phyloP scores from a whole-genome alignment of 1,140 invertebrate species.

The Caenorhabditis latens region DNA sequence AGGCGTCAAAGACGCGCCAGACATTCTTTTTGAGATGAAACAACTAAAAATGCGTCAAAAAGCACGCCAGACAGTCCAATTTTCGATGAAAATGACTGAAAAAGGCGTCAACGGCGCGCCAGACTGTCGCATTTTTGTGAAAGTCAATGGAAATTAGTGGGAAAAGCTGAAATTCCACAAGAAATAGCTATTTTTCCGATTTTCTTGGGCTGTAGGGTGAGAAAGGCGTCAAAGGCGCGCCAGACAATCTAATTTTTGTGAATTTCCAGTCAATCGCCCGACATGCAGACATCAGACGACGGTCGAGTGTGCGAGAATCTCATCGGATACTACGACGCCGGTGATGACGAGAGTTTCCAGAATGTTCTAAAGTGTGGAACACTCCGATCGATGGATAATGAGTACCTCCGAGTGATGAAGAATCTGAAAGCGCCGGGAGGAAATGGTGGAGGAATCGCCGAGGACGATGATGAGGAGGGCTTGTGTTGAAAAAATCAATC shows the following conservation, averaged over 20 bases:
- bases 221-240: no score
- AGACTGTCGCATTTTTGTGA: no score
- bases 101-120: no score
- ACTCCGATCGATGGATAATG: constrained; percentile 67
- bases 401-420: constrained; percentile 64
- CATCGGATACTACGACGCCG: constrained; percentile 44
- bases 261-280: constrained; percentile 43
- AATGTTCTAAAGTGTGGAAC: constrained; percentile 59
- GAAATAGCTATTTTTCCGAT: no score
- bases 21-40: neutral
- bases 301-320: constrained; percentile 52
- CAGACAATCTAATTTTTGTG: neutral
- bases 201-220: no score
- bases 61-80: neutral
- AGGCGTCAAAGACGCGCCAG: neutral
- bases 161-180: no score
- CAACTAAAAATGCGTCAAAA: neutral
- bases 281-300: constrained; percentile 59
- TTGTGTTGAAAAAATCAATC: constrained; percentile 1
- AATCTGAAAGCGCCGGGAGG: constrained; percentile 59
- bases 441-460: neutral
- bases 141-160: no score
- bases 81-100: neutral
- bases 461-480: constrained; percentile 56
- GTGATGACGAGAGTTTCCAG: constrained; percentile 65